These are phyloP conservation scores for Leptinotarsa haldemani DNA, from an alignment of 2,888 invertebrate genomes.

Conservation along the genomic window DNA sequence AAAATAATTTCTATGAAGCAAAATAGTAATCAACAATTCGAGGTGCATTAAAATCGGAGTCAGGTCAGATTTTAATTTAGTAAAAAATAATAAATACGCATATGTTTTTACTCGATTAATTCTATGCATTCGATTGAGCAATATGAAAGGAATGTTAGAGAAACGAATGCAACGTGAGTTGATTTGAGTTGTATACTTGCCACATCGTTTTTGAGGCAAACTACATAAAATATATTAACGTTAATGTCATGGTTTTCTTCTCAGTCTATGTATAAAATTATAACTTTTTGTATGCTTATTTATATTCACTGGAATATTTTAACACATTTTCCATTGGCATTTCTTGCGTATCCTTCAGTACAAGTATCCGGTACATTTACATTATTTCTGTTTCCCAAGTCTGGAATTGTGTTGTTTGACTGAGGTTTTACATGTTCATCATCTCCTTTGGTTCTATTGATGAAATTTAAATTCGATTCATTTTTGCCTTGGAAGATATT, in stretches of 20 bases:
- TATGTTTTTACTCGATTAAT: too few species aligned
- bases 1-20: too few species aligned
- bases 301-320: slow-evolving; percentile 16
- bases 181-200: too few species aligned
- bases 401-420: slow-evolving; percentile 9
- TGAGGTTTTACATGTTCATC: background rate
- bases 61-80: too few species aligned
- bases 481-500: slow-evolving; percentile 4
- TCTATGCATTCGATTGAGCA: too few species aligned
- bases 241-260: background rate
- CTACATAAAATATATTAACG: background rate
- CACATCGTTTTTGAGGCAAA: too few species aligned
- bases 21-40: too few species aligned
- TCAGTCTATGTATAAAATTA: background rate
- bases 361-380: slow-evolving; percentile 28
- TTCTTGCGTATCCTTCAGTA: slow-evolving; percentile 21
- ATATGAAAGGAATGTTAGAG: too few species aligned
- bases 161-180: too few species aligned
- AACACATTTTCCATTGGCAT: slow-evolving; percentile 22
- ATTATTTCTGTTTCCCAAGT: slow-evolving; percentile 26
- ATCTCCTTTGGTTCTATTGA: background rate
- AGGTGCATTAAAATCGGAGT: too few species aligned
- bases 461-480: background rate
- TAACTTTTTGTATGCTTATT: too few species aligned
- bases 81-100: too few species aligned